Conservation (phyloP, 2,797 vertebrate genomes). For the Prunella strophiata region DNA sequence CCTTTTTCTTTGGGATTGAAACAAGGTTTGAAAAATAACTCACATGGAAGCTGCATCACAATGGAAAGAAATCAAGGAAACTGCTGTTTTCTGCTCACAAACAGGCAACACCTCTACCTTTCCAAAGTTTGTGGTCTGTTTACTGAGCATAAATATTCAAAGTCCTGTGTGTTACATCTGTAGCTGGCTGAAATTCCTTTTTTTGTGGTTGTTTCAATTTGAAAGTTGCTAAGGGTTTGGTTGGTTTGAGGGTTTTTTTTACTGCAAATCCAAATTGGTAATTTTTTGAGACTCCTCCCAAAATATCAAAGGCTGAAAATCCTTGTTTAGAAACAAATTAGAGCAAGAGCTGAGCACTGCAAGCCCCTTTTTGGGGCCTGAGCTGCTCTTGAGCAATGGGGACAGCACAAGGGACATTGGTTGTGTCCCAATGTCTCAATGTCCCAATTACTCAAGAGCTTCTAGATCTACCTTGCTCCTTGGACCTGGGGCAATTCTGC, state of each 20-base stretch:
- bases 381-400: accelerated
- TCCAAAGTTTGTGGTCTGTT: background rate
- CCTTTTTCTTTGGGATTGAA: background rate
- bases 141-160: background rate
- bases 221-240: background rate
- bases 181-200: background rate
- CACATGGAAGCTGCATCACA: background rate
- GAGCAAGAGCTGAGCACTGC: background rate
- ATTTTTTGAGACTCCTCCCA: background rate
- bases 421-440: accelerated
- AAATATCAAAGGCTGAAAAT: background rate
- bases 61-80: background rate
- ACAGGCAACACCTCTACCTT: background rate
- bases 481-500: background rate
- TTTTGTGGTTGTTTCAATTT: background rate
- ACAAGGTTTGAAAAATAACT: background rate
- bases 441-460: background rate
- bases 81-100: background rate
- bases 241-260: accelerated
- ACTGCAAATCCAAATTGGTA: background rate
- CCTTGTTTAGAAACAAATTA: background rate
- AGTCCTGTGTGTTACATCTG: background rate
- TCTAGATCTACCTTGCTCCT: background rate
- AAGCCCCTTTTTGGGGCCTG: background rate
- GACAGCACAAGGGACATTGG: background rate